phyloP scores from a whole-genome alignment of 2,797 vertebrate species.

The Malacoctenus gilli region DNA sequence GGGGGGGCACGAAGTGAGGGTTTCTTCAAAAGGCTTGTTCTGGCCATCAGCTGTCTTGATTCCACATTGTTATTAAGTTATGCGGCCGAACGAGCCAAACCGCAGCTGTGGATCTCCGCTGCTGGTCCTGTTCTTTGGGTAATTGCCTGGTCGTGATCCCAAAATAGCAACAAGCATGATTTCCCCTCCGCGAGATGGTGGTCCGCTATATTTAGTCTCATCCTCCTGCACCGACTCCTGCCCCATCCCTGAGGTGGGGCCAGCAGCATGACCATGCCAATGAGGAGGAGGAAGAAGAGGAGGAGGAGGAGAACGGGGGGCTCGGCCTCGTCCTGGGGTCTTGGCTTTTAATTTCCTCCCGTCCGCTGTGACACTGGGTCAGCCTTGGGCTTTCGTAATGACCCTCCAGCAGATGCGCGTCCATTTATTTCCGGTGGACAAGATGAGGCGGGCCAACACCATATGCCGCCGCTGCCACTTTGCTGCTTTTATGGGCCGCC shows the following conservation, averaged over 20 bases:
- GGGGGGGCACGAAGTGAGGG: not conserved
- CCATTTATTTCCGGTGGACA: constrained; percentile 58
- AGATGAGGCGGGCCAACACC: constrained; percentile 54
- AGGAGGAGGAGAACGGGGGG: too few species aligned
- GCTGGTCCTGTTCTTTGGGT: not conserved
- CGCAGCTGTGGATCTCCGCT: not conserved
- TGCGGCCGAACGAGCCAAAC: too few species aligned
- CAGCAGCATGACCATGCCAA: constrained; percentile 25
- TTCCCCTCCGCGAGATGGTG: constrained; percentile 16
- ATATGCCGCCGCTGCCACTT: constrained; percentile 58
- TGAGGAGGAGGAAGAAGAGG: constrained; percentile 16
- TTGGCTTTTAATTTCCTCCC: constrained; percentile 65
- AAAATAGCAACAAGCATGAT: constrained; percentile 28
- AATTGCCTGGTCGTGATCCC: not conserved
- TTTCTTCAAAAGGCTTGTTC: not conserved
- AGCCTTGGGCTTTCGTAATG: constrained; percentile 50
- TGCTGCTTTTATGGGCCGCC: constrained; percentile 40
- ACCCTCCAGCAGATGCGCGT: constrained; percentile 59
- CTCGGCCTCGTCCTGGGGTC: constrained; percentile 37
- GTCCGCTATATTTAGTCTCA: constrained; percentile 51
- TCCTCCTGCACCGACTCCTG: constrained; percentile 31
- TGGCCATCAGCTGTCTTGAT: too few species aligned
- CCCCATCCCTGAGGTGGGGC: constrained; percentile 29
- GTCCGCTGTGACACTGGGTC: constrained; percentile 41
- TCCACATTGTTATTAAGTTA: too few species aligned